A percentile compares a stretch with the other conserved stretches of the same genome.
Evolutionary conservation across 1,140 invertebrate species (phyloP).

Genomic region (Trichogramma pretiosum): DNA sequence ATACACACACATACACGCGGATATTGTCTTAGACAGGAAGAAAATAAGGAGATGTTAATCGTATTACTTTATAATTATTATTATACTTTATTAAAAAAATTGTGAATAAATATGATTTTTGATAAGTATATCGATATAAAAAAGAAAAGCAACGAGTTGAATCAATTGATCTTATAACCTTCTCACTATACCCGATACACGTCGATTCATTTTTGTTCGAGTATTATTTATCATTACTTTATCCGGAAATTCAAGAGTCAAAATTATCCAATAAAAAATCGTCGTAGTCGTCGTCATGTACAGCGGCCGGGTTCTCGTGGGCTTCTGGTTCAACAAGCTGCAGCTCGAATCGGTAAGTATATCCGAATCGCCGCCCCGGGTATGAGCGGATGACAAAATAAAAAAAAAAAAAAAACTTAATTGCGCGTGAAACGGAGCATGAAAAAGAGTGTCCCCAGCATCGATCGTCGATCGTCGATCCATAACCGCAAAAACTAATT

Average conservation of each 20-base stretch:
- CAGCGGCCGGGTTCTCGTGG: constrained; percentile 6
- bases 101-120: not conserved
- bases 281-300: not conserved
- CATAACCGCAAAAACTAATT: no score
- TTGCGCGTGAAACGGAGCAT: no score
- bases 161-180: not conserved
- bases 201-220: not conserved
- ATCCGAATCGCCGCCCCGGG: no score
- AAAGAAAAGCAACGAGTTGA: no score
- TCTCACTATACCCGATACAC: not conserved
- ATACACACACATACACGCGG: not conserved
- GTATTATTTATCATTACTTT: not conserved
- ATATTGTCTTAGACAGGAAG: constrained; percentile 9
- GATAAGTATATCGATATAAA: not conserved
- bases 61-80: not conserved
- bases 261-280: not conserved
- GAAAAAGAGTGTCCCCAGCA: no score
- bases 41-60: not conserved
- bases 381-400: no score
- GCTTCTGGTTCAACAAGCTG: constrained; percentile 11
- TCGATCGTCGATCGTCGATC: no score
- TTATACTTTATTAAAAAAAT: not conserved
- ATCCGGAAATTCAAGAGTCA: not conserved
- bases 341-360: constrained; percentile 10
- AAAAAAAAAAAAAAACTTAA: no score